These are phyloP conservation scores for Phymorhynchus buccinoides DNA, from an alignment of 1,140 invertebrate species.

Conservation along the genomic window DNA sequence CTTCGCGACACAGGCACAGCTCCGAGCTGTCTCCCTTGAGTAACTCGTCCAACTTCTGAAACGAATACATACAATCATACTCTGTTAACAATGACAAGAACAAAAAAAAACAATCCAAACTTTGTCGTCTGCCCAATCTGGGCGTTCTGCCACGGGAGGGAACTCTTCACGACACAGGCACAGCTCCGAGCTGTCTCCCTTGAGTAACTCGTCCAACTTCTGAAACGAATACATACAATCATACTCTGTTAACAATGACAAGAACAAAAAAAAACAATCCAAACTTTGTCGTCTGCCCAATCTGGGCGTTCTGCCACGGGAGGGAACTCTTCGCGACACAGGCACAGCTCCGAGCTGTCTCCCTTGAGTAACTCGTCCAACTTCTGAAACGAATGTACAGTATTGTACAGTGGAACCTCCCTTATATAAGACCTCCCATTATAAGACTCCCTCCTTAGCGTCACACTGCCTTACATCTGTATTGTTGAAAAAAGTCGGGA, in stretches of 20 bases:
- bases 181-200: neutral
- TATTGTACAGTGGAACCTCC: too few relatives aligned
- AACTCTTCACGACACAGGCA: conserved; percentile 1
- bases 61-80: neutral
- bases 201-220: neutral
- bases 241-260: neutral
- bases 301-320: neutral
- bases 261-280: neutral
- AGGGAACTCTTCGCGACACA: neutral
- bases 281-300: neutral
- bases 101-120: neutral
- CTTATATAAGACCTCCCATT: too few relatives aligned
- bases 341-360: neutral
- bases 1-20: neutral
- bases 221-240: neutral
- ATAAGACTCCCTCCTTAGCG: too few relatives aligned
- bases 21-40: neutral
- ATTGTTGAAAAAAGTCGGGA: too few relatives aligned
- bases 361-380: neutral
- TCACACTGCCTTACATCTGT: too few relatives aligned
- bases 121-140: neutral
- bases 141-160: neutral
- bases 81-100: neutral
- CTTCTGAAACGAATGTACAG: neutral
- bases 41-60: neutral